phyloP scores from a whole-genome alignment of 2,797 vertebrate genomes.

The Ara ararauna region DNA sequence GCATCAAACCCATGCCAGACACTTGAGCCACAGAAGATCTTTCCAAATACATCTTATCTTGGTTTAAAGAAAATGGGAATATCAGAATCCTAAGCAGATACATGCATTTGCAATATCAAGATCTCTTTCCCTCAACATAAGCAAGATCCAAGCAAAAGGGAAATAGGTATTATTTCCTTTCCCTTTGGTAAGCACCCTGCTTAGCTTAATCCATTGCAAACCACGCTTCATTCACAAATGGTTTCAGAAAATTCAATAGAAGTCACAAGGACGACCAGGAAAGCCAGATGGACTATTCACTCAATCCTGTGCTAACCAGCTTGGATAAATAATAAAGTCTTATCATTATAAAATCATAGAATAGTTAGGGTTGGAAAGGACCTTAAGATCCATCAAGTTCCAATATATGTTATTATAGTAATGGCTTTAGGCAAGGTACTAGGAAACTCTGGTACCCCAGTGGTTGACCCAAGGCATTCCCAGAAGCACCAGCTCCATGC shows the following conservation, averaged over 20 bases:
- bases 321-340: not conserved
- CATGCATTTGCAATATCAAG: not conserved
- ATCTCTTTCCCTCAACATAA: not conserved
- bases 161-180: not conserved
- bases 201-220: not conserved
- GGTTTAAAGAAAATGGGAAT: not conserved
- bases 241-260: not conserved
- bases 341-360: not conserved
- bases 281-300: not conserved
- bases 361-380: not conserved
- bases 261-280: not conserved
- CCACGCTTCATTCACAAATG: accelerated
- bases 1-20: not conserved
- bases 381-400: not conserved
- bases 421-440: not conserved
- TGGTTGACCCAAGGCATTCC: not conserved
- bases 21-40: not conserved
- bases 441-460: not conserved
- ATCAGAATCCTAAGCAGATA: not conserved
- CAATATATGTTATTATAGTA: not conserved
- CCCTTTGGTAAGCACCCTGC: not conserved
- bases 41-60: not conserved
- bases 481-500: not conserved
- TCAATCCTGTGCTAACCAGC: not conserved
- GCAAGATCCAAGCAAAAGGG: not conserved